phyloP scores from a whole-genome alignment of 2,113 vertebrate species.

The Balaenoptera acutorostrata region DNA sequence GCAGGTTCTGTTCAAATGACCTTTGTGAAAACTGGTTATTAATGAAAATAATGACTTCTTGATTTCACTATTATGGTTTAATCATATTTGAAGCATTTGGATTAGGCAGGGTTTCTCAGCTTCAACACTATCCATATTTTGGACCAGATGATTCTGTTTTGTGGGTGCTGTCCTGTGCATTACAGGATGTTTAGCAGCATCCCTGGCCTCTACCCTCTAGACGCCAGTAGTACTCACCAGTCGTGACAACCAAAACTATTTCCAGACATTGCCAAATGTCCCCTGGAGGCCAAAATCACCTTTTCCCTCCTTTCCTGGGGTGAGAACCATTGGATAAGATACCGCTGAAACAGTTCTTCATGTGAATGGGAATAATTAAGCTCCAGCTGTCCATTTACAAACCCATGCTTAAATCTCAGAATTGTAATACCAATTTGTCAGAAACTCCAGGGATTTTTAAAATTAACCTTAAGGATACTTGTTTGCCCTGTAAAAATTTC shows the following conservation, averaged over 20 bases:
- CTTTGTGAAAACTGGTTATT: not conserved
- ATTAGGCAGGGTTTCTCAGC: not conserved
- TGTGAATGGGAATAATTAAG: not conserved
- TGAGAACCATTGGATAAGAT: not conserved
- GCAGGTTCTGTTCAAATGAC: not conserved
- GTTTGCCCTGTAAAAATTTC: not conserved
- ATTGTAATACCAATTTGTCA: not conserved
- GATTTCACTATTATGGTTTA: not conserved
- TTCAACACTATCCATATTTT: not conserved
- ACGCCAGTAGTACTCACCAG: not conserved
- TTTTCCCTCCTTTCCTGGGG: not conserved
- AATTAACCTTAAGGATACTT: not conserved
- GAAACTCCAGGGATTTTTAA: not conserved
- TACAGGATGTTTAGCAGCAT: not conserved
- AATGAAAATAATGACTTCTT: not conserved
- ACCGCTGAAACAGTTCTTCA: not conserved
- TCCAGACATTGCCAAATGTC: conserved; percentile 38
- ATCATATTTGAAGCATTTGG: not conserved
- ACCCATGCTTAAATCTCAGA: not conserved
- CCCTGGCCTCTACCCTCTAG: not conserved
- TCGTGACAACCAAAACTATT: not conserved
- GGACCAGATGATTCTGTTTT: not conserved
- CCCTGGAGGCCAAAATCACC: not conserved
- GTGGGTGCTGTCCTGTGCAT: not conserved
- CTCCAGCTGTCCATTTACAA: not conserved